phyloP scores from a whole-genome alignment of 2,797 vertebrate species.

The Echeneis naucrates region DNA sequence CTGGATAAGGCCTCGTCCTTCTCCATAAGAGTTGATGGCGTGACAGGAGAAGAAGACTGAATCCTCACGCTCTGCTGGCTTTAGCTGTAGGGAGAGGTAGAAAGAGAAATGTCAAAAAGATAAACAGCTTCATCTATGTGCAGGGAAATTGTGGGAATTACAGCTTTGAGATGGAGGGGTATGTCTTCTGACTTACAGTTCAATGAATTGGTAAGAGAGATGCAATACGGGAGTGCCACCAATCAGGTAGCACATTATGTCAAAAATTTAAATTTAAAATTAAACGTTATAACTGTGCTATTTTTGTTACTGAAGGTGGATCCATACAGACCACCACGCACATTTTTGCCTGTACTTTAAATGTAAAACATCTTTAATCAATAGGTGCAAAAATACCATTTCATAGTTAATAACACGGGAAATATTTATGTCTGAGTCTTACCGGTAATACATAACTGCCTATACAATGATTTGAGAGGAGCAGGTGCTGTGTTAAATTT shows the following conservation, averaged over 20 bases:
- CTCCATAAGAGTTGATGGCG: conserved; percentile 97
- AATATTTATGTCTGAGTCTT: neutral
- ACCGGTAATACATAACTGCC: neutral
- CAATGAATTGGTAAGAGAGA: conserved; percentile 3
- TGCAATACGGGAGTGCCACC: neutral
- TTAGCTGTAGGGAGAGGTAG: conserved; percentile 84
- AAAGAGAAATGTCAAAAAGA: conserved; percentile 36
- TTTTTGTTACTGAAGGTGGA: neutral
- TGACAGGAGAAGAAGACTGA: conserved; percentile 99
- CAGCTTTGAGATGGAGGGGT: conserved; percentile 28
- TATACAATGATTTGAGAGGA: neutral
- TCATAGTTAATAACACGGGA: neutral
- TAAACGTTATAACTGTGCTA: too few relatives aligned
- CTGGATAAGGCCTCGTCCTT: conserved; percentile 97
- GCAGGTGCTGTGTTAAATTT: neutral
- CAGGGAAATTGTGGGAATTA: conserved; percentile 22
- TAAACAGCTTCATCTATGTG: conserved; percentile 37
- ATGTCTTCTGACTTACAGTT: conserved; percentile 2
- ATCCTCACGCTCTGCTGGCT: conserved; percentile 96
- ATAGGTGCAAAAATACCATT: neutral
- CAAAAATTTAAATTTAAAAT: too few relatives aligned
- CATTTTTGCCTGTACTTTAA: neutral
- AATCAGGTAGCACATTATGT: too few relatives aligned
- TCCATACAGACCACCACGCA: neutral
- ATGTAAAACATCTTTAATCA: conserved; percentile 4